A percentile compares a stretch with the other conserved stretches of the same genome.
Conservation (phyloP, 2,797 vertebrate species). For the Enteromius mattozi region DNA sequence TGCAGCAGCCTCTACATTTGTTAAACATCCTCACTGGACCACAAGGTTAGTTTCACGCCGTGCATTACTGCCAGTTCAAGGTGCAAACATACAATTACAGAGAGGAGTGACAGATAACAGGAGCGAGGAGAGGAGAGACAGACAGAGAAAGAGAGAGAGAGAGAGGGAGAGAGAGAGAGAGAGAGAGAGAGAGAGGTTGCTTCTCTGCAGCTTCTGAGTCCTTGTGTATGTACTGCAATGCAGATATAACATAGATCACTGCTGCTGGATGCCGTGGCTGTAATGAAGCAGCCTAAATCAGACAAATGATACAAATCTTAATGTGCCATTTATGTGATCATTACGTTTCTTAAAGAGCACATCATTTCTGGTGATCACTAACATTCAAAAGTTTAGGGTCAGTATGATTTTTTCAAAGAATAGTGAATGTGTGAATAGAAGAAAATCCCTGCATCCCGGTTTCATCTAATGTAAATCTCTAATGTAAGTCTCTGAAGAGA, state of each 20-base stretch:
- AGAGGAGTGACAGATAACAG: neutral
- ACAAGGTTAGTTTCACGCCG: constrained; percentile 41
- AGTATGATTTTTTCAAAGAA: neutral
- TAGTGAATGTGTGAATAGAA: neutral
- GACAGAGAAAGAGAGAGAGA: constrained; percentile 3
- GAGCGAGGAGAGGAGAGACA: neutral
- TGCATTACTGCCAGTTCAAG: constrained; percentile 48
- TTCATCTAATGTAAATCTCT: neutral
- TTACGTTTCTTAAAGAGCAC: neutral
- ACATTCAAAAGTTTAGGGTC: neutral
- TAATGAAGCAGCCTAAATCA: neutral
- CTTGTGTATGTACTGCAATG: constrained; percentile 79
- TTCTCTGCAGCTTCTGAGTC: constrained; percentile 45
- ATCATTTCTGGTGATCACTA: too few relatives aligned
- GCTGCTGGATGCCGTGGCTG: constrained; percentile 45
- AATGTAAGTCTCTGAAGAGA: neutral
- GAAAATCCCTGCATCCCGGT: constrained; percentile 14
- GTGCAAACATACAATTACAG: constrained; percentile 47
- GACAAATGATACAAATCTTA: constrained; percentile 11
- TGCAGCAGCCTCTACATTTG: constrained; percentile 53
- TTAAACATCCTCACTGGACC: constrained; percentile 36
- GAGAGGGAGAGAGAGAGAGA: neutral
- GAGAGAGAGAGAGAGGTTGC: constrained; percentile 46
- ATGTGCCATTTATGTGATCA: neutral
- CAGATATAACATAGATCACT: constrained; percentile 73